phyloP scores from a whole-genome alignment of 2,113 vertebrate genomes.

The Menidia beryllina region DNA sequence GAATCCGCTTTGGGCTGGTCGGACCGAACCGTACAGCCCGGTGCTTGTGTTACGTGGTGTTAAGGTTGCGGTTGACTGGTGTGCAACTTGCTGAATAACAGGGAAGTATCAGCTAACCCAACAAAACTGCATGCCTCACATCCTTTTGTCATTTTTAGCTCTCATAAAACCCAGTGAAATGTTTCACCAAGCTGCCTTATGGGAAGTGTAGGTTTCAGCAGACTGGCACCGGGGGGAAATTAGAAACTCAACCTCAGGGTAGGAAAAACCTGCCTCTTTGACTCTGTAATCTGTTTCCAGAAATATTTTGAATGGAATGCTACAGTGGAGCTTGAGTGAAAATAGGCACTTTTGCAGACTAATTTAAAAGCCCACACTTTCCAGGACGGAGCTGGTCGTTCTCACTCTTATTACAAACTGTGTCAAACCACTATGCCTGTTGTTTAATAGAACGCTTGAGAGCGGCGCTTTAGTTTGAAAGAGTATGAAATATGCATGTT shows the following conservation, averaged over 20 bases:
- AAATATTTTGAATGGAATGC: not conserved
- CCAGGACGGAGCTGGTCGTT: not conserved
- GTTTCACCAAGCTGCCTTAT: not conserved
- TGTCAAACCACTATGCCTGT: not conserved
- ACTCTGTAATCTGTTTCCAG: not conserved
- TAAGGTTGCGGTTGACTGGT: too few relatives aligned
- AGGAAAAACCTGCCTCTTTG: too few relatives aligned
- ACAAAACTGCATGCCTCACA: too few relatives aligned
- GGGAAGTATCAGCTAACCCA: too few relatives aligned
- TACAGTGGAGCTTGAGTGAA: not conserved
- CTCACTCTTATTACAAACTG: not conserved
- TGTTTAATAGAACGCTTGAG: not conserved
- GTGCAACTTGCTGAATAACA: too few relatives aligned
- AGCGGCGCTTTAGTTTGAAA: not conserved
- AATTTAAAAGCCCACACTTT: not conserved
- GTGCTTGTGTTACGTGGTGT: too few relatives aligned
- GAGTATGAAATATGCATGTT: conserved; percentile 13
- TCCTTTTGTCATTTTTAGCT: too few relatives aligned
- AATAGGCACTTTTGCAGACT: not conserved
- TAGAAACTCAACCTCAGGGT: not conserved
- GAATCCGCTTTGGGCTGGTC: too few relatives aligned
- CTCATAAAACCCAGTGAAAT: too few relatives aligned
- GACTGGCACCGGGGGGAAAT: not conserved
- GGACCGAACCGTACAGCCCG: too few relatives aligned
- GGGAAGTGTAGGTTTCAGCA: not conserved